phyloP scores from a whole-genome alignment of 2,888 invertebrate species.

The Nineta flava region DNA sequence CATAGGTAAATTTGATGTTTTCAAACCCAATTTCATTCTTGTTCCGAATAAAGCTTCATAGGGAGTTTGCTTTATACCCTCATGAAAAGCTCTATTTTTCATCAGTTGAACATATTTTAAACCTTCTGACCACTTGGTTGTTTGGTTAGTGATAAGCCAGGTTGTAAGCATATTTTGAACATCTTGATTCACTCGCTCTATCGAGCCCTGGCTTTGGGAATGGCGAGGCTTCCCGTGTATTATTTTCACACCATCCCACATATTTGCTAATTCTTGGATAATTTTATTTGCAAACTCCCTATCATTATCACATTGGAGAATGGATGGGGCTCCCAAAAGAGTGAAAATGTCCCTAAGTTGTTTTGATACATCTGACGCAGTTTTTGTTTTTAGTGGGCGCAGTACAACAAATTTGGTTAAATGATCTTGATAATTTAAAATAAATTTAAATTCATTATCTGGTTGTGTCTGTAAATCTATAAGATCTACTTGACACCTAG shows the following conservation, averaged over 20 bases:
- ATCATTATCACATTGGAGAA: slow-evolving; percentile 4
- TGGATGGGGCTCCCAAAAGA: slow-evolving; percentile 5
- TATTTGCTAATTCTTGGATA: slow-evolving; percentile 8
- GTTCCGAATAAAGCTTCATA: slow-evolving; percentile 14
- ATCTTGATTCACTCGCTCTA: slow-evolving; percentile 8
- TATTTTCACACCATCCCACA: slow-evolving; percentile 10
- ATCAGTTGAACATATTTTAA: neutral
- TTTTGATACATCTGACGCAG: slow-evolving; percentile 9
- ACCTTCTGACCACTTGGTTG: neutral
- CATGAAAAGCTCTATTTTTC: neutral
- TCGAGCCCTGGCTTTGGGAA: neutral
- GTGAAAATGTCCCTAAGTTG: slow-evolving; percentile 11
- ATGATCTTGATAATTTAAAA: slow-evolving; percentile 2
- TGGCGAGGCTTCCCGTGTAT: slow-evolving; percentile 2
- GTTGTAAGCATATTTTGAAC: slow-evolving; percentile 8
- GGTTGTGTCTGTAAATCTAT: slow-evolving; percentile 7
- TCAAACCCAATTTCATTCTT: slow-evolving; percentile 15
- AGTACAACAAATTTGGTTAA: slow-evolving; percentile 10
- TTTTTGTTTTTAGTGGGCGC: slow-evolving; percentile 8
- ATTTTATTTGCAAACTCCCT: slow-evolving; percentile 10
- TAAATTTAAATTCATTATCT: neutral
- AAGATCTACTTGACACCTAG: slow-evolving; percentile 10
- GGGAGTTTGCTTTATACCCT: neutral
- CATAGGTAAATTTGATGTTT: slow-evolving; percentile 14
- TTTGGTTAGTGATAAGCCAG: neutral